These are phyloP conservation scores for Syndactyla subalaris DNA, from an alignment of 2,797 vertebrate genomes.

Conservation along the genomic window DNA sequence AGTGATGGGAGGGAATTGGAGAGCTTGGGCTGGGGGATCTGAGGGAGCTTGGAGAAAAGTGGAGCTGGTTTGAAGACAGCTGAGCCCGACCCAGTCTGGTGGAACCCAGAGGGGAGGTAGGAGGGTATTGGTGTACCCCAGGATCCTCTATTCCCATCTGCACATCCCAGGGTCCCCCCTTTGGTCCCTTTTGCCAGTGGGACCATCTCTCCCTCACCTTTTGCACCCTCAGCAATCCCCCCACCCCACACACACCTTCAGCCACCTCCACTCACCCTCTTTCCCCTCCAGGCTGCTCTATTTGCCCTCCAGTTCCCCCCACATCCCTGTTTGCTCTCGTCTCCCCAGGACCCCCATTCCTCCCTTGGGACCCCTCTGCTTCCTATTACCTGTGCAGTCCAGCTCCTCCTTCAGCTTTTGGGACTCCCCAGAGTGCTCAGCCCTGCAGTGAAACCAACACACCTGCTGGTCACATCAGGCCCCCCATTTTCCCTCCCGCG, in stretches of 20 bases:
- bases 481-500: background rate
- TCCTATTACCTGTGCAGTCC: background rate
- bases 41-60: background rate
- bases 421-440: background rate
- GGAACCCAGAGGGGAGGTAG: background rate
- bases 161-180: accelerated
- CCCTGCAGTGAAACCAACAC: background rate
- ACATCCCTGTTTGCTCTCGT: background rate
- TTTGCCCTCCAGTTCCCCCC: background rate
- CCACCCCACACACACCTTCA: accelerated
- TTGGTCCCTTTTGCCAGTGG: background rate
- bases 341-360: background rate
- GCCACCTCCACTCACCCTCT: too few species aligned
- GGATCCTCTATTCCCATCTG: background rate
- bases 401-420: background rate
- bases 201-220: background rate
- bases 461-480: too few species aligned
- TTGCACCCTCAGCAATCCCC: background rate
- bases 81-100: background rate
- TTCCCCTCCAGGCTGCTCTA: background rate
- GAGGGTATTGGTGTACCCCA: background rate
- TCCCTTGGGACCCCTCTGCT: background rate
- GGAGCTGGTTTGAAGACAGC: background rate
- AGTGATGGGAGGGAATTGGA: background rate
- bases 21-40: background rate